Evolutionary conservation across 2,797 vertebrate species (phyloP).

Genomic region (Sylvia borin): DNA sequence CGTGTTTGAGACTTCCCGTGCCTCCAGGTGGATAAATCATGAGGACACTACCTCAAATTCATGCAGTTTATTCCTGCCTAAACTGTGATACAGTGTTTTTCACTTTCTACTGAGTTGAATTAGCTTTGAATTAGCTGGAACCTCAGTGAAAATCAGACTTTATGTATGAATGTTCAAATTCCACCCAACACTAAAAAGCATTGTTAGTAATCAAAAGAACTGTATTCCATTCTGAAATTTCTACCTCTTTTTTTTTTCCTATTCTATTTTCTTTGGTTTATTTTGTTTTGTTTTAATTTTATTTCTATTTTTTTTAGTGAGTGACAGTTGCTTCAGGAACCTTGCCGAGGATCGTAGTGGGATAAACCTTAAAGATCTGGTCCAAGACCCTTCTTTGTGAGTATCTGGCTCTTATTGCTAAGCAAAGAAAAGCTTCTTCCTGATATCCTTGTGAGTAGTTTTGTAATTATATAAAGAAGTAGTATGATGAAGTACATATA

Average conservation of each 20-base stretch:
- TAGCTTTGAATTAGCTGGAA: background rate
- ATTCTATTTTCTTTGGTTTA: background rate
- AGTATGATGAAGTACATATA: background rate
- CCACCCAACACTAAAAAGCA: background rate
- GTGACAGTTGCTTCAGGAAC: slow-evolving; percentile 99
- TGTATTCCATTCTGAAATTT: background rate
- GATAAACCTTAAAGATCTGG: slow-evolving; percentile 98
- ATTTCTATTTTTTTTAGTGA: slow-evolving; percentile 84
- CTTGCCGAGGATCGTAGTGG: slow-evolving; percentile 98
- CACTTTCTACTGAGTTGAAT: background rate
- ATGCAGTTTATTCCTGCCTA: background rate
- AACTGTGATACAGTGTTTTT: background rate
- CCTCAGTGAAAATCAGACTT: background rate
- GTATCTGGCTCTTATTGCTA: slow-evolving; percentile 77
- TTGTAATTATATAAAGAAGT: slow-evolving; percentile 33
- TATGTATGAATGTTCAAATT: background rate
- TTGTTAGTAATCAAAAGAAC: background rate
- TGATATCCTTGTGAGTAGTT: slow-evolving; percentile 33
- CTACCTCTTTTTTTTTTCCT: background rate
- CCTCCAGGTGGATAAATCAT: background rate
- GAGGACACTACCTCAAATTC: background rate
- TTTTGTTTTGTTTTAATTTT: slow-evolving; percentile 65
- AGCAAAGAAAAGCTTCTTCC: slow-evolving; percentile 57
- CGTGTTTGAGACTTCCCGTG: background rate
- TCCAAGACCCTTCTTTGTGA: slow-evolving; percentile 98